Evolutionary conservation across 2,888 invertebrate species (phyloP).

Genomic region (Eupithecia centaureata): DNA sequence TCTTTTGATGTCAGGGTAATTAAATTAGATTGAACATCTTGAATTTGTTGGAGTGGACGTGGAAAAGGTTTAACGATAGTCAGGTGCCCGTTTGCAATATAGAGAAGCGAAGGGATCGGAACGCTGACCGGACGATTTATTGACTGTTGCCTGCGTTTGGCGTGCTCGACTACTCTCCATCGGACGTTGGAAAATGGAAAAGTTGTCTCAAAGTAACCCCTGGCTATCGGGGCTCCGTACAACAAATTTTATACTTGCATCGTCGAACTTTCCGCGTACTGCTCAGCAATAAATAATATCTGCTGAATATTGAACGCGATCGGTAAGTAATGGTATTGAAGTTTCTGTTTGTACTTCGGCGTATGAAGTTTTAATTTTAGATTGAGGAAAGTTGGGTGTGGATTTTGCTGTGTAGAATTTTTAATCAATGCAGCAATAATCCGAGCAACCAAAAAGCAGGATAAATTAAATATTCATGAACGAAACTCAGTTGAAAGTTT

Average conservation of each 20-base stretch:
- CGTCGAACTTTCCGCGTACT: slow-evolving; percentile 62
- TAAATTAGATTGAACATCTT: slow-evolving; percentile 35
- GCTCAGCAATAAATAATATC: slow-evolving; percentile 68
- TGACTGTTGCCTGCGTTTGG: slow-evolving; percentile 55
- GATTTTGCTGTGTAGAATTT: slow-evolving; percentile 42
- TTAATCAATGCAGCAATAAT: slow-evolving; percentile 53
- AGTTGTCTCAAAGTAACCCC: slow-evolving; percentile 61
- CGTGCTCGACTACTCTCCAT: slow-evolving; percentile 50
- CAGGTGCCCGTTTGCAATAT: slow-evolving; percentile 33
- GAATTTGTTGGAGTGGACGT: slow-evolving; percentile 11
- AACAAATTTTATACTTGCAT: slow-evolving; percentile 66
- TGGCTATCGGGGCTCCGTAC: slow-evolving; percentile 59
- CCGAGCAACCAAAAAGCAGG: slow-evolving; percentile 59
- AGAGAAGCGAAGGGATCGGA: slow-evolving; percentile 45
- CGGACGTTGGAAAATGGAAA: slow-evolving; percentile 63
- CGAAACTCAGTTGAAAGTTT: slow-evolving; percentile 66
- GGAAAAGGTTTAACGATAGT: slow-evolving; percentile 9
- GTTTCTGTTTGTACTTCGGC: slow-evolving; percentile 51
- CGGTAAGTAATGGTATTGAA: slow-evolving; percentile 61
- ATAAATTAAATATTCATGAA: slow-evolving; percentile 69
- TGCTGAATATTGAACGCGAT: slow-evolving; percentile 60
- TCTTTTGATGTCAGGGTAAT: slow-evolving; percentile 40
- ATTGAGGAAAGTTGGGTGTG: slow-evolving; percentile 25
- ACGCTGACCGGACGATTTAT: slow-evolving; percentile 60
- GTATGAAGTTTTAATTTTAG: slow-evolving; percentile 30